Conservation (phyloP, 1,140 invertebrate species). For the Acromyrmex echinatior region DNA sequence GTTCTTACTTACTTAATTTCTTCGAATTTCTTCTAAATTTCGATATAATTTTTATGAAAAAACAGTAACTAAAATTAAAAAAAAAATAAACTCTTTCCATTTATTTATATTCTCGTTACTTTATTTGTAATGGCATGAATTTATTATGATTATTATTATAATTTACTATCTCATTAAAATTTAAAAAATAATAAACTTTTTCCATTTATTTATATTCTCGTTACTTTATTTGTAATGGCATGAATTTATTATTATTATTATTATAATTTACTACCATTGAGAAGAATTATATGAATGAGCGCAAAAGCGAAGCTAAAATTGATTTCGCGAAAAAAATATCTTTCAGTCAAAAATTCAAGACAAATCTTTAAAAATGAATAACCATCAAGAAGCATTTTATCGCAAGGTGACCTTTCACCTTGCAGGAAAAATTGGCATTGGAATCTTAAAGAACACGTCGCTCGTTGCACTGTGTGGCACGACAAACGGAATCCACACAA, state of each 20-base stretch:
- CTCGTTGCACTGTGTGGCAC: slow-evolving; percentile 47
- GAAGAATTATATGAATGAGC: not conserved
- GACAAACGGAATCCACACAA: slow-evolving; percentile 76
- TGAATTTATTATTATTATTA: not conserved
- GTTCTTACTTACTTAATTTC: not conserved
- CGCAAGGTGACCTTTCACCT: slow-evolving; percentile 56
- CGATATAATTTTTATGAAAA: not conserved
- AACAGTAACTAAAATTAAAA: not conserved
- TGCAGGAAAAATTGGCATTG: slow-evolving; percentile 53
- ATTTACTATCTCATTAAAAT: not conserved
- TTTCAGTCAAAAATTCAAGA: slow-evolving; percentile 39
- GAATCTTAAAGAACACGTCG: slow-evolving; percentile 50
- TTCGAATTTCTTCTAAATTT: not conserved
- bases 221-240: not conserved
- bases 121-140: not conserved
- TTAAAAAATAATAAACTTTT: not conserved
- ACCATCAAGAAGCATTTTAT: not conserved
- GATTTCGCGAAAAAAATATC: not conserved
- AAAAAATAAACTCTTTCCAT: not conserved
- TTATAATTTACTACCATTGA: not conserved
- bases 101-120: not conserved
- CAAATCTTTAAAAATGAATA: not conserved
- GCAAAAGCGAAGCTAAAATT: not conserved
- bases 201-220: not conserved
- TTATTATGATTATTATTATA: no score